Evolutionary conservation across 2,113 vertebrate genomes (phyloP), one percentile per base, ranked within the genome.

Genomic region (Octodon degus): DNA sequence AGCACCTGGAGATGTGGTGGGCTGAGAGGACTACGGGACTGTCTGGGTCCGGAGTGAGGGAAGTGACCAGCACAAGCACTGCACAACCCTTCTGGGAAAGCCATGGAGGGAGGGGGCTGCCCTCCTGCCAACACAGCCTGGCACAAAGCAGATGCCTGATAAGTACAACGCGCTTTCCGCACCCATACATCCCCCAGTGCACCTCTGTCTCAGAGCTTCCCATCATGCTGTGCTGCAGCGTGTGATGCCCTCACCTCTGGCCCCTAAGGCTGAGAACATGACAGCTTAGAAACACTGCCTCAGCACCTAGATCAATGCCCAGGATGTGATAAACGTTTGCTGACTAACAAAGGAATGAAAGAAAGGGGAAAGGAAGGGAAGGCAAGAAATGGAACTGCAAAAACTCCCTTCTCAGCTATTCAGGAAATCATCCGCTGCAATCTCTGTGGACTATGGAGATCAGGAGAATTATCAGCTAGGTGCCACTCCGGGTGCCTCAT

Each of bases 281-380:
- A 19, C 7, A 34, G 24, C 76, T 72, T 50, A 40, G 67, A 90
- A 87, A 67, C 12, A 68, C 2, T 40, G n/a, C 25, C n/a, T 85
- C 34, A 34, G 47, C 25, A 76, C 22, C 27, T 58, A 13, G 5
- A 81, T 70, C 50, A 34, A 10, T 89, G 30, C 60, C 55, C 58
- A 63, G 17, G 12, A 34, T 13, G 58, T 13, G 3, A 32, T 53
- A 47, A 53, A 43, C 40, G 20, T 87, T 90, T 60, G 40, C 47
- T 55, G 72, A 87, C 53, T 19, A 47, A 84, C 74, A 62, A 88
- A 95, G 74, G 32, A 80, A 34, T 80, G 55, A 95, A 37, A 62
- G 8, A 40, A 58, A 82, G 30, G 72, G 81, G 50, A 74, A 84
- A 91, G 84, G 63, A 70, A 91, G 62, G 17, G 22, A 82, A 67